Evolutionary conservation across 2,797 vertebrate species (phyloP).

Genomic region (Luscinia megarhynchos): DNA sequence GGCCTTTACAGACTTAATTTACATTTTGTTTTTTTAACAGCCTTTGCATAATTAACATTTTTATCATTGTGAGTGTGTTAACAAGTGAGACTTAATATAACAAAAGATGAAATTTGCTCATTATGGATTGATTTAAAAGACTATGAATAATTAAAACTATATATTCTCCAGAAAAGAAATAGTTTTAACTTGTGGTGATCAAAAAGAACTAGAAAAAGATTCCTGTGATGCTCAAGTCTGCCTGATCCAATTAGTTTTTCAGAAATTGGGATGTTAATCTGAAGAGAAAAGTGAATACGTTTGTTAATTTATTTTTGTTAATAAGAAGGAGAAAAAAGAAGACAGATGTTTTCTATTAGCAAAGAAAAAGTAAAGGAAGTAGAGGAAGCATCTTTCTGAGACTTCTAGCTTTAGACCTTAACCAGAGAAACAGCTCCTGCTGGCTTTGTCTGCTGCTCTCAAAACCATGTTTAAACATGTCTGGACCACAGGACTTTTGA

Average conservation of each 20-base stretch:
- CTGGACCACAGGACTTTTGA: not conserved
- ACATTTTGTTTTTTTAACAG: not conserved
- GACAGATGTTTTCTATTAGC: not conserved
- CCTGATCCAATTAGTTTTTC: not conserved
- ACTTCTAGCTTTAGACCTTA: not conserved
- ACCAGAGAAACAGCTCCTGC: not conserved
- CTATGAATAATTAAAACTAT: not conserved
- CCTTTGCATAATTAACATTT: not conserved
- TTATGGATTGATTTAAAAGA: not conserved
- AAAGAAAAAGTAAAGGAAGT: not conserved
- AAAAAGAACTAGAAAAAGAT: not conserved
- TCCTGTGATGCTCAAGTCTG: not conserved
- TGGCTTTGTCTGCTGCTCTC: not conserved
- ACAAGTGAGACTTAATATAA: not conserved
- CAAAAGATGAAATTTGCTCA: not conserved
- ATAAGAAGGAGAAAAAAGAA: not conserved
- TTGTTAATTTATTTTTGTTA: not conserved
- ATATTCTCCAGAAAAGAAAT: not conserved
- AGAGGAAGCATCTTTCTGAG: not conserved
- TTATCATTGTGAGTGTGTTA: not conserved
- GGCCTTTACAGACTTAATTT: not conserved
- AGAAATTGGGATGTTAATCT: not conserved
- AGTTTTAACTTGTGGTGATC: not conserved
- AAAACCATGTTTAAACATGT: not conserved
- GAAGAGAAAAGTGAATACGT: not conserved